Evolutionary conservation across 1,140 invertebrate genomes (phyloP), one percentile per base, ranked within the genome.

Genomic region (Trachymyrmex cornetzi): DNA sequence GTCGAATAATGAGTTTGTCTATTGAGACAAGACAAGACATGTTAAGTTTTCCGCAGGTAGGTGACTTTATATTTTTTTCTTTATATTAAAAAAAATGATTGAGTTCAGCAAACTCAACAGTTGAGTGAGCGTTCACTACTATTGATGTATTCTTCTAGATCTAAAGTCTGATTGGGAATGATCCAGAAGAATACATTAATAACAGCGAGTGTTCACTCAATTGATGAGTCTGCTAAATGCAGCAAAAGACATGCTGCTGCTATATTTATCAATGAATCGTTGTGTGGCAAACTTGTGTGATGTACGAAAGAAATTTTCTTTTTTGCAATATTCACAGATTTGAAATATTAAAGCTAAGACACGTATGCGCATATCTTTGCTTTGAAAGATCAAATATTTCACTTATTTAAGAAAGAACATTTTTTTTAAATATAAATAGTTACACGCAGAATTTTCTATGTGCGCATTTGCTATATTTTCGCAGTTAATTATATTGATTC

Each of bases 11-110:
- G 38, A 84, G 16, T 30, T 75, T 75, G 80, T 84, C 80, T 34
- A 7, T 75, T 50, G 63, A 81, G 77, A 81, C 77, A 75, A 74
- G 38, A 74, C 38, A 16, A 59, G 55, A 71, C 14, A 63, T 82
- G 55, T 84, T 84, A 85, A 69, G 48, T 88, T 69, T 88, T 61
- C 53, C 61, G 53, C 89, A 91, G 90, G 90, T 91, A 91, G 90
- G 90, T 91, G 88, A 74, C 27, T 88, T 84, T 66, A 90, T 88
- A 61, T 82, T 75, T 72, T 85, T 81, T 61, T 64, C 63, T 64
- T 77, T 71, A 63, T 63, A 85, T 12, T 38, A 75, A 72, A 79
- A 55, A 30, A 80, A 9, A 22, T 34, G 14, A 44, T 3, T 44
- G 38, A 9, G 9, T 44, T 44, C 2, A 11, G 38, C 38, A 44